Base-by-base conservation (phyloP, 2,113 vertebrate species). In the Engraulis encrasicolus region DNA sequence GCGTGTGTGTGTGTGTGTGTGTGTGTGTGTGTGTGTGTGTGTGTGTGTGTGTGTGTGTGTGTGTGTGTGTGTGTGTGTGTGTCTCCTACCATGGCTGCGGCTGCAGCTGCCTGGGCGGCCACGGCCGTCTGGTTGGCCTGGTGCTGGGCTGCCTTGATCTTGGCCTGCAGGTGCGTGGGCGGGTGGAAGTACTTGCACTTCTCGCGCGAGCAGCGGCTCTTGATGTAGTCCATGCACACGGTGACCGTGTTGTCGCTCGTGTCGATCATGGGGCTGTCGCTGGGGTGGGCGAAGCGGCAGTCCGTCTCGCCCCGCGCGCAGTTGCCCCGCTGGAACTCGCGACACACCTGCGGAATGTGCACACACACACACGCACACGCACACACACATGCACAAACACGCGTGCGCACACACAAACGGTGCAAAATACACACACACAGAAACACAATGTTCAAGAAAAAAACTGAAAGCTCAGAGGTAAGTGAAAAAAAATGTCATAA, bases 211-310 rank as follows among this genome's bases (percentile, higher is more conserved):
- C 98, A 99, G 95, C 98, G 98, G 94, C 97, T 97, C 96, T 99
- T 99, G 96, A 99, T 98, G 95, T 97, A 99, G 97, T 99, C 98
- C 98, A 99, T 99, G 96, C 98, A 99, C 93, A 99, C 98, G 85
- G 98, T 99, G 94, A 99, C 98, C 61, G 97, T 99, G 96, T 99
- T 99, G 95, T 99, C 98, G 81, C 97, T 99, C 88, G 97, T 99
- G 95, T 99, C 98, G 88, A 99, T 97, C 98, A 99, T 99, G 90
- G 98, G 97, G 95, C 97, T 99, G 96, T 99, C 98, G 86, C 96
- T 97, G 0, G 98, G 98, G 92, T 99, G 98, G 48, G 98, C 98
- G 88, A 99, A 99, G 92, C 98, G 97, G 92, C 98, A 99, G 95
- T 99, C 98, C 78, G 97, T 99, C 95, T 99, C 98, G 83, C 98